Conservation (phyloP, 2,888 invertebrate genomes). For the Esperia sulphurella region DNA sequence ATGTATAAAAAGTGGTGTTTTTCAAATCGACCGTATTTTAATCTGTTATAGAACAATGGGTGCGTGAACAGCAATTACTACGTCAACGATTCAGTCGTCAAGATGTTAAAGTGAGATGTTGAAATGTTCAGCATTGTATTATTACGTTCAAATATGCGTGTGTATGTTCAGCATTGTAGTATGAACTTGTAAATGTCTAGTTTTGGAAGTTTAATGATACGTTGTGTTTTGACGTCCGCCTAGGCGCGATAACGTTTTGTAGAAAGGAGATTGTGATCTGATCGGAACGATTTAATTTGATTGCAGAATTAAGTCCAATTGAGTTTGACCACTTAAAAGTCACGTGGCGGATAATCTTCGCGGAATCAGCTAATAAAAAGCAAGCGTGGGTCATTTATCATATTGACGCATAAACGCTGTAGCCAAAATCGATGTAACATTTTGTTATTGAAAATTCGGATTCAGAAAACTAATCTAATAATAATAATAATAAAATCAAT, state of each 20-base stretch:
- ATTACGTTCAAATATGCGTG: neutral
- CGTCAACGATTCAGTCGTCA: constrained; percentile 47
- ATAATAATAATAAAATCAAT: no score
- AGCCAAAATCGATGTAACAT: no score
- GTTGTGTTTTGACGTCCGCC: constrained; percentile 5
- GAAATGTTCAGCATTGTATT: constrained; percentile 27
- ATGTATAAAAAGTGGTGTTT: constrained; percentile 10
- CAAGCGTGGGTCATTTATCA: no score
- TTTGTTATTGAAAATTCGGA: no score
- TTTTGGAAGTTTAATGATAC: constrained; percentile 17
- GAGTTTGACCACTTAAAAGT: no score
- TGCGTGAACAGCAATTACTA: constrained; percentile 52
- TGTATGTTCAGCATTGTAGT: constrained; percentile 17
- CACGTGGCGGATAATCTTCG: no score
- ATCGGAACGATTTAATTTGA: no score
- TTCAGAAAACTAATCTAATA: no score
- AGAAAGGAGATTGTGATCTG: neutral
- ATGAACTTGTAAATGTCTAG: constrained; percentile 29
- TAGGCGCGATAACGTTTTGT: constrained; percentile 8
- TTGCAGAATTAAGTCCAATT: no score
- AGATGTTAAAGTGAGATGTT: constrained; percentile 44
- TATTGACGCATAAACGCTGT: no score
- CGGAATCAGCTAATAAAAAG: no score
- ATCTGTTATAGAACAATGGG: constrained; percentile 52
- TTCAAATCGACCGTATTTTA: constrained; percentile 15